These are phyloP conservation scores for Pardosa pseudoannulata DNA, from an alignment of 2,888 invertebrate genomes.

Conservation along the genomic window DNA sequence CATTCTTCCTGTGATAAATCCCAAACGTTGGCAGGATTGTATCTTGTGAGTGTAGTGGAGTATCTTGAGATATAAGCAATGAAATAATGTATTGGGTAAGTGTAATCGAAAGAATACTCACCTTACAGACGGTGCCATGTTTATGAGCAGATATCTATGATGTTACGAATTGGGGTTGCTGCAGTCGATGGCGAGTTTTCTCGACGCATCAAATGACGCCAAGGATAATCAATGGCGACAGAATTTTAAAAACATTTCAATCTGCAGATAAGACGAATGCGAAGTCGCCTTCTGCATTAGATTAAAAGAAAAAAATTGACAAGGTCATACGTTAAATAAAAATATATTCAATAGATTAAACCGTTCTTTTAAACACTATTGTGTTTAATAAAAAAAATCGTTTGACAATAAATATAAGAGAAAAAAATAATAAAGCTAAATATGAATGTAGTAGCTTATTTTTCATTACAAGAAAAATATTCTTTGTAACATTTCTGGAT, in stretches of 20 bases:
- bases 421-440: no score
- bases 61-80: not conserved
- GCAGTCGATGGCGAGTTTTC: not conserved
- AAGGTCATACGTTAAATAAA: no score
- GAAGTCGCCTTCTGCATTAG: no score
- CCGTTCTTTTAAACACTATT: no score
- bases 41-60: not conserved
- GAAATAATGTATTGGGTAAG: not conserved
- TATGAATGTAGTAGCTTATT: no score
- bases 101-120: conserved; percentile 28
- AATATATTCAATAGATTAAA: no score
- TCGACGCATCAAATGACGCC: not conserved
- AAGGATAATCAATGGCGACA: not conserved
- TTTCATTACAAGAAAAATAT: no score
- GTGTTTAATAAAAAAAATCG: no score
- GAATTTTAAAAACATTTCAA: no score
- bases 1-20: not conserved
- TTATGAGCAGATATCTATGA: conserved; percentile 64
- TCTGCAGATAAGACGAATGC: not conserved
- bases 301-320: no score
- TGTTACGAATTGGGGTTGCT: conserved; percentile 51
- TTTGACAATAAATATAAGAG: no score
- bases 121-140: conserved; percentile 68
- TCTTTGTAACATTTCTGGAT: no score
- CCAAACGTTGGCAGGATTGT: not conserved